Percentiles rank a stretch among this genome's conserved stretches.
These are phyloP conservation scores for Cebus imitator DNA, from an alignment of 2,113 vertebrate genomes.

Conservation along the genomic window DNA sequence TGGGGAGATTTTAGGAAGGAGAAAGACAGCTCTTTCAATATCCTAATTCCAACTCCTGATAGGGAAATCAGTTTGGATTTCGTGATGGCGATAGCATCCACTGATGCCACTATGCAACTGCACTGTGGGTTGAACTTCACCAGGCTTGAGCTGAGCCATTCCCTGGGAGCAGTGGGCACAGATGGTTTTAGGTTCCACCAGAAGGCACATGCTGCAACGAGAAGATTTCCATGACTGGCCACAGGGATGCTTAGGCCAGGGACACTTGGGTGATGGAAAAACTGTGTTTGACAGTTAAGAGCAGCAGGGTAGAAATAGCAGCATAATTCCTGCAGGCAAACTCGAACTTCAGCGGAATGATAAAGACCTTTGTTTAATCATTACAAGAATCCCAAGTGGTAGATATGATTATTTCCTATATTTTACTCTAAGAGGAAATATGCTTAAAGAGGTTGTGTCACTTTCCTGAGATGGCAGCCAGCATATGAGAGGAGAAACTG, in stretches of 20 bases:
- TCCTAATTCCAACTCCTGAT: not conserved
- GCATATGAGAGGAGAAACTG: not conserved
- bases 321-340: not conserved
- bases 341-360: not conserved
- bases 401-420: not conserved
- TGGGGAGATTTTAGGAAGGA: not conserved
- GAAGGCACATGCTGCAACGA: not conserved
- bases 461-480: not conserved
- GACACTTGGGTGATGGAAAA: not conserved
- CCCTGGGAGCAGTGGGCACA: not conserved
- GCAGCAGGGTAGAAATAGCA: not conserved
- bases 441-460: not conserved
- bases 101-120: rapidly evolving
- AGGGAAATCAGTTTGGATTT: not conserved
- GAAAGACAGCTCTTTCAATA: not conserved
- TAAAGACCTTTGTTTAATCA: not conserved
- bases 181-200: not conserved
- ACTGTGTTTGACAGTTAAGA: not conserved
- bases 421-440: not conserved
- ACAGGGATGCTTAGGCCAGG: not conserved
- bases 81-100: rapidly evolving
- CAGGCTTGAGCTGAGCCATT: rapidly evolving
- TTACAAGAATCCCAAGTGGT: not conserved
- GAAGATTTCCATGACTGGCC: not conserved
- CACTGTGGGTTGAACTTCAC: rapidly evolving